Evolutionary conservation across 2,888 invertebrate genomes (phyloP).

Genomic region (Campaea margaritaria): DNA sequence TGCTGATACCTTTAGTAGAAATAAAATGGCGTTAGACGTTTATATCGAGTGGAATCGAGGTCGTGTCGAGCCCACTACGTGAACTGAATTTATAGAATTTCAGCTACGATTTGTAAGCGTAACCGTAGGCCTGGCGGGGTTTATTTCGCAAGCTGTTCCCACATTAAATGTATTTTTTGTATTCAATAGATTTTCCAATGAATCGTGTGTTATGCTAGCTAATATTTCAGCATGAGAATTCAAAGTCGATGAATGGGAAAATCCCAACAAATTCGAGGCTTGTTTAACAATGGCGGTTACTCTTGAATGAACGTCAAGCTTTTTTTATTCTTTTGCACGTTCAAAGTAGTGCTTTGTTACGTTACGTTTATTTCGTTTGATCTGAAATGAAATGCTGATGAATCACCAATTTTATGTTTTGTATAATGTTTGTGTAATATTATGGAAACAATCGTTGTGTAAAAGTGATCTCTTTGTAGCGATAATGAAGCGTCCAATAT

Average conservation of each 20-base stretch:
- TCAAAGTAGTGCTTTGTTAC: slow-evolving; percentile 9
- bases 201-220: slow-evolving; percentile 12
- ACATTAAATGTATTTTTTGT: slow-evolving; percentile 49
- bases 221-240: slow-evolving; percentile 11
- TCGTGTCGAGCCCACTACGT: slow-evolving; percentile 58
- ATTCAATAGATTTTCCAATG: slow-evolving; percentile 31
- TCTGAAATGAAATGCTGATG: background rate
- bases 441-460: background rate
- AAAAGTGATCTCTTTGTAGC: background rate
- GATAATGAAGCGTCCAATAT: background rate
- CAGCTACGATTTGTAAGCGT: slow-evolving; percentile 27
- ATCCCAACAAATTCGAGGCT: slow-evolving; percentile 13
- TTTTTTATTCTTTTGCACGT: slow-evolving; percentile 19
- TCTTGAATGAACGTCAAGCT: slow-evolving; percentile 59
- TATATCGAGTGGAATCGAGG: slow-evolving; percentile 63
- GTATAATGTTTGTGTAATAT: too few species aligned
- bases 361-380: slow-evolving; percentile 6
- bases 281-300: slow-evolving; percentile 29
- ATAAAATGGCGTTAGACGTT: slow-evolving; percentile 61
- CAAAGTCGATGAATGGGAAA: slow-evolving; percentile 22
- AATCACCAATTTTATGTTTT: too few species aligned
- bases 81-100: slow-evolving; percentile 54
- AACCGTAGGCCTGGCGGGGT: slow-evolving; percentile 39
- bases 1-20: slow-evolving; percentile 50
- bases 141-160: slow-evolving; percentile 50